A percentile compares a stretch with the other conserved stretches of the same genome.
phyloP scores from a whole-genome alignment of 2,888 invertebrate genomes.

The Hetaerina titia region DNA sequence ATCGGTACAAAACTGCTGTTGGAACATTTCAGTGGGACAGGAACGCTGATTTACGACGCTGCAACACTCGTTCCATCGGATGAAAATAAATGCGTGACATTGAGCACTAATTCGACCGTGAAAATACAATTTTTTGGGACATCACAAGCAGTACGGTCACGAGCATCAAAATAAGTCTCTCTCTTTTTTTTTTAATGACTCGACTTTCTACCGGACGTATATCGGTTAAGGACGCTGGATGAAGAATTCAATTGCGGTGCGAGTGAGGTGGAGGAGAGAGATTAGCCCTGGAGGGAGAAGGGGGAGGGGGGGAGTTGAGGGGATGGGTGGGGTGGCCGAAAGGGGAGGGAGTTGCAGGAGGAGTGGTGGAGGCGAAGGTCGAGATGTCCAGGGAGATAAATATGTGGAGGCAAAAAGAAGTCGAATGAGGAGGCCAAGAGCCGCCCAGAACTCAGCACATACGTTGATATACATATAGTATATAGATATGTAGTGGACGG shows the following conservation, averaged over 20 bases:
- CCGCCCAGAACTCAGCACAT: conserved; percentile 52
- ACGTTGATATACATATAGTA: not conserved
- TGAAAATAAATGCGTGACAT: not conserved
- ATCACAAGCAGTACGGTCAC: not conserved
- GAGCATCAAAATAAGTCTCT: not conserved
- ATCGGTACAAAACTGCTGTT: not conserved
- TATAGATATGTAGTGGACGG: not conserved
- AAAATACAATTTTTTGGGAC: not conserved
- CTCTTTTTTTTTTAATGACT: not conserved
- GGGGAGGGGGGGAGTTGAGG: not conserved
- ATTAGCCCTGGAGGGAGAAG: not conserved
- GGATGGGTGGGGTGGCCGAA: not conserved
- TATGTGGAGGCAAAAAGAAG: conserved; percentile 29
- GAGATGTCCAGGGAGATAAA: conserved; percentile 48
- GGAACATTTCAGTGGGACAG: not conserved
- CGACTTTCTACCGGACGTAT: not conserved
- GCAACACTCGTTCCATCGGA: too few relatives aligned
- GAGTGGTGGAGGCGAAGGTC: not conserved
- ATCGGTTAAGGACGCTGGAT: conserved; percentile 51
- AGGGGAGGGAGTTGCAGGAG: not conserved
- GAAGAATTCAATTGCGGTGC: conserved; percentile 33
- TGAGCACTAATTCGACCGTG: not conserved
- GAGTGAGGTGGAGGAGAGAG: not conserved
- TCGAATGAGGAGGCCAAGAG: not conserved
- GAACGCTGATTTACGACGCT: not conserved